Percentiles rank a stretch among this genome's conserved stretches.
These are phyloP conservation scores for Stichodactyla helianthus DNA, from an alignment of 64 coral and sea anemone species.

Conservation along the genomic window DNA sequence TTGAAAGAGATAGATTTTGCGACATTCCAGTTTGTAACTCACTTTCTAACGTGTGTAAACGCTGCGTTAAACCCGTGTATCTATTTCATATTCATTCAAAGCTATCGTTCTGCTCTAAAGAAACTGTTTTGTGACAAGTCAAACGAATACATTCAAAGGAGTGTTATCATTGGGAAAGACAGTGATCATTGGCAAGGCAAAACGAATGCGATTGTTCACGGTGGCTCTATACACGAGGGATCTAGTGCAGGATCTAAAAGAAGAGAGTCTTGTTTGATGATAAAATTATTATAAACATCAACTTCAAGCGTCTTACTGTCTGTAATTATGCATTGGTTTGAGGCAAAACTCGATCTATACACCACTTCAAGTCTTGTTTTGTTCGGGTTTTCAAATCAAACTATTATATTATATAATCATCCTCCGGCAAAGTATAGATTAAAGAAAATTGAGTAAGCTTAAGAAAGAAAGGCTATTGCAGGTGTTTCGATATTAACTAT, in stretches of 20 bases:
- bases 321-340: background rate
- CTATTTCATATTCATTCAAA: conserved; percentile 38
- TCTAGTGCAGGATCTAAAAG: background rate
- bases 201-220: background rate
- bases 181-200: background rate
- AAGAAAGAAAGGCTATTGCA: background rate
- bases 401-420: too few species aligned
- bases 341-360: background rate
- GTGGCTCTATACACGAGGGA: background rate
- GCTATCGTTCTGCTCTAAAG: conserved; percentile 21
- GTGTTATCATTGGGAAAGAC: background rate
- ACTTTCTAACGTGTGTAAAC: conserved; percentile 14
- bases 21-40: background rate
- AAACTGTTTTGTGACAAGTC: background rate
- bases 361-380: too few species aligned
- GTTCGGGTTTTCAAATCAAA: too few species aligned
- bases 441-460: too few species aligned
- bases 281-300: background rate
- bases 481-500: background rate
- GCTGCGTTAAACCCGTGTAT: conserved; percentile 34
- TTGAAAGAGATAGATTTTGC: background rate
- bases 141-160: background rate
- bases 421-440: too few species aligned
- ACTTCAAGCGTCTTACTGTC: background rate
- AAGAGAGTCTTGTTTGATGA: background rate